A percentile compares a stretch with the other conserved stretches of the same genome.
Evolutionary conservation across 2,113 vertebrate species (phyloP).

Genomic region (Oxyruncus cristatus): DNA sequence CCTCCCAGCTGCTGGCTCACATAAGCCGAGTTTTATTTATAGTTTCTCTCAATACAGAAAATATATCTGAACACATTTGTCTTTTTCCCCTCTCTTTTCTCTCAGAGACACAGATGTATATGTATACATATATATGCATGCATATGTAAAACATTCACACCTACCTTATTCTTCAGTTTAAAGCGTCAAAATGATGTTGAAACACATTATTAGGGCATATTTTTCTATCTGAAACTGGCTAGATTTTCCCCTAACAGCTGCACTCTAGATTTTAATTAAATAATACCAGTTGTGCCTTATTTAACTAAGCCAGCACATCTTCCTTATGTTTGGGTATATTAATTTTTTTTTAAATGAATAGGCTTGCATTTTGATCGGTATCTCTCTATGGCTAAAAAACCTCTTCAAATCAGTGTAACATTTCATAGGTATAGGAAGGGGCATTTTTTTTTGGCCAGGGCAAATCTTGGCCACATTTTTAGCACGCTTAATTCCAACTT

Average conservation of each 20-base stretch:
- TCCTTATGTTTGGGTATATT: slow-evolving; percentile 40
- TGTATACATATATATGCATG: not conserved
- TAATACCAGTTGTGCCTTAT: slow-evolving; percentile 64
- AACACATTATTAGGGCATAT: slow-evolving; percentile 14
- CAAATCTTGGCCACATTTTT: not conserved
- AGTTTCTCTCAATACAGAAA: slow-evolving; percentile 3
- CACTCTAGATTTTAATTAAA: slow-evolving; percentile 67
- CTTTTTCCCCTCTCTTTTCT: not conserved
- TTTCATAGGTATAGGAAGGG: not conserved
- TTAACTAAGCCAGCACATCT: slow-evolving; percentile 64
- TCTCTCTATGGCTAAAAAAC: not conserved
- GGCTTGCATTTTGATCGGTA: not conserved
- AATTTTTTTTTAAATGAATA: slow-evolving; percentile 30
- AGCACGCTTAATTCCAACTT: not conserved
- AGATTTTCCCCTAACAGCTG: slow-evolving; percentile 41
- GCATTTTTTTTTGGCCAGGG: not conserved
- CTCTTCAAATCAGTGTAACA: not conserved
- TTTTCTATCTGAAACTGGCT: slow-evolving; percentile 57
- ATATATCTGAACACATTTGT: not conserved
- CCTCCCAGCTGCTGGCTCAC: not conserved
- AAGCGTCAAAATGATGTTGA: not conserved
- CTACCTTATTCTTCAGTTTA: not conserved
- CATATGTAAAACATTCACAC: not conserved
- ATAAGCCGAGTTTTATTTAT: not conserved
- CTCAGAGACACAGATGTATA: not conserved